Evolutionary conservation across 2,888 invertebrate species (phyloP).

Genomic region (Tachina grossa): DNA sequence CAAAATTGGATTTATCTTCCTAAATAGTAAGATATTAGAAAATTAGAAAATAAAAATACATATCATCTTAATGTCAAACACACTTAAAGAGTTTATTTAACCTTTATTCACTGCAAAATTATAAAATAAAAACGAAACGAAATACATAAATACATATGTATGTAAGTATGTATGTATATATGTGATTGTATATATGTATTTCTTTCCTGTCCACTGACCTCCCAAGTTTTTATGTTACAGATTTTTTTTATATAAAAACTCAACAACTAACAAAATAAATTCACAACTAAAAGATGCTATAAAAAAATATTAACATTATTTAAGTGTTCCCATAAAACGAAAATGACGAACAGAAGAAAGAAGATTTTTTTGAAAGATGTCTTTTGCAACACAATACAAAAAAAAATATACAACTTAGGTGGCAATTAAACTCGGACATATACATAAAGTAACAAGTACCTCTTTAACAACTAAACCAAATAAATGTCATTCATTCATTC

Average conservation of each 20-base stretch:
- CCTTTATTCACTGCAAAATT: slow-evolving; percentile 31
- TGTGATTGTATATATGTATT: background rate
- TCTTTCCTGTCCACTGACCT: slow-evolving; percentile 63
- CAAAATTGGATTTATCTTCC: background rate
- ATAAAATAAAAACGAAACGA: slow-evolving; percentile 35
- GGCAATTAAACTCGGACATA: slow-evolving; percentile 68
- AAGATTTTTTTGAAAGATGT: slow-evolving; percentile 65
- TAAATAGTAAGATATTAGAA: slow-evolving; percentile 14
- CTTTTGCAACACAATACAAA: slow-evolving; percentile 51
- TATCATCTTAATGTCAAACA: slow-evolving; percentile 45
- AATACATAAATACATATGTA: background rate
- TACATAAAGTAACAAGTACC: slow-evolving; percentile 69
- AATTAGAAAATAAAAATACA: background rate
- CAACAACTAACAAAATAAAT: slow-evolving; percentile 13
- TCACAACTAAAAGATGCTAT: slow-evolving; percentile 61
- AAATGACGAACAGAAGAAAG: slow-evolving; percentile 48
- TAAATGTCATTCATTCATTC: slow-evolving; percentile 52
- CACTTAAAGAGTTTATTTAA: slow-evolving; percentile 50
- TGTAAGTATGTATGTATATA: too few relatives aligned
- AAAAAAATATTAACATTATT: slow-evolving; percentile 58
- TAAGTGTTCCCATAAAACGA: slow-evolving; percentile 64
- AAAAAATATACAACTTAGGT: slow-evolving; percentile 64
- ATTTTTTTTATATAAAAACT: background rate
- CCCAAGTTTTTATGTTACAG: slow-evolving; percentile 62
- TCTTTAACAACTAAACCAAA: slow-evolving; percentile 53